These are phyloP conservation scores for Eucidaris tribuloides DNA, from an alignment of 35 echinoderm and acorn worm genomes.

Conservation along the genomic window DNA sequence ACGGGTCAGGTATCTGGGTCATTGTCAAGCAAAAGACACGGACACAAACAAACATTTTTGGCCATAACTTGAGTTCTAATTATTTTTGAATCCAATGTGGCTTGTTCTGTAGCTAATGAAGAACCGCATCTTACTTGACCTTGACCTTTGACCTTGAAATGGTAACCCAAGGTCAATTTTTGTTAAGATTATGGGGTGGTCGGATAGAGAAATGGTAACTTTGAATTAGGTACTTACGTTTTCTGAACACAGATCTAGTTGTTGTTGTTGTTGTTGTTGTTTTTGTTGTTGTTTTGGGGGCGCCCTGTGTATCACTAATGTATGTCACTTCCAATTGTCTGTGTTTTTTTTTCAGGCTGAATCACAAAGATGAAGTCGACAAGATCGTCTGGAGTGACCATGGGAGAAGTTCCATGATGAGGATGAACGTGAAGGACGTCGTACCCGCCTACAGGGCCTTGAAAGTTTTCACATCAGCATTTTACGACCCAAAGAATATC, in stretches of 20 bases:
- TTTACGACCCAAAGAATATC: slow-evolving; percentile 45
- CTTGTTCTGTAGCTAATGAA: too few species aligned
- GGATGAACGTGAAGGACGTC: slow-evolving; percentile 10
- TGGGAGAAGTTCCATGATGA: slow-evolving; percentile 50
- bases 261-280: too few species aligned
- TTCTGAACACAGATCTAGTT: too few species aligned
- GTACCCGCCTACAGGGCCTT: slow-evolving; percentile 47
- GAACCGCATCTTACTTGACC: too few species aligned
- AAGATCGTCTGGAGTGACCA: slow-evolving; percentile 53
- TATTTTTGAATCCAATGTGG: too few species aligned
- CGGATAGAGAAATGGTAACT: not conserved
- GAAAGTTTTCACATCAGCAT: slow-evolving; percentile 21
- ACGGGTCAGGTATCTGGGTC: too few species aligned
- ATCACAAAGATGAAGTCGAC: slow-evolving; percentile 4
- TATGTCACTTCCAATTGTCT: not conserved
- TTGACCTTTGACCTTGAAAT: too few species aligned
- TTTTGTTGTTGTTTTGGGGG: too few species aligned
- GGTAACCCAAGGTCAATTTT: not conserved
- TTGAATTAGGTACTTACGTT: not conserved
- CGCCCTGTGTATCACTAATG: not conserved
- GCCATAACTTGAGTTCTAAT: too few species aligned
- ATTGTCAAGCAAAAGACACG: too few species aligned
- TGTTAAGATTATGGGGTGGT: too few species aligned
- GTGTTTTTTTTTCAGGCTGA: slow-evolving; percentile 29
- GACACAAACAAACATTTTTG: too few species aligned